phyloP scores from a whole-genome alignment of 2,797 vertebrate genomes.

The Choloepus didactylus region DNA sequence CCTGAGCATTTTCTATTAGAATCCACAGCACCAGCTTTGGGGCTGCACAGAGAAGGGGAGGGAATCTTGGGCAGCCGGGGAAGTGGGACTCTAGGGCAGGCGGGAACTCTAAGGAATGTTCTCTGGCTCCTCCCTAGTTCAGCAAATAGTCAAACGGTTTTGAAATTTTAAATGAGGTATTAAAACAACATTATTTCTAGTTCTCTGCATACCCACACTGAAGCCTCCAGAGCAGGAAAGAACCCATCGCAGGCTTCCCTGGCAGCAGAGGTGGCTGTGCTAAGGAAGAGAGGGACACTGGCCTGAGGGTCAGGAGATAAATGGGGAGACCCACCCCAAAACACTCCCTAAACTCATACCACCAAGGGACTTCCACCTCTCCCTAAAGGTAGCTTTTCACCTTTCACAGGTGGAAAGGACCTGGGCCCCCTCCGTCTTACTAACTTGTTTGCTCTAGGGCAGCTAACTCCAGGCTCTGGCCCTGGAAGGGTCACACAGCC shows the following conservation, averaged over 20 bases:
- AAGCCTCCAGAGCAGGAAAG: neutral
- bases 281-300: neutral
- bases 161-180: conserved; percentile 67
- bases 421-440: neutral
- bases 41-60: neutral
- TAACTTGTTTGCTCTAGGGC: neutral
- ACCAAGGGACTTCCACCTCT: neutral
- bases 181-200: conserved; percentile 44
- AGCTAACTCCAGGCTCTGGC: neutral
- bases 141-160: conserved; percentile 49
- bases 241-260: neutral
- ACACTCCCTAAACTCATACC: neutral
- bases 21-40: neutral
- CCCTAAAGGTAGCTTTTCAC: neutral
- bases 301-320: neutral
- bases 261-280: neutral
- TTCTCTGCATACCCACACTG: neutral
- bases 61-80: neutral
- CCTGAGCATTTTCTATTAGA: neutral
- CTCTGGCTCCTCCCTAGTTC: conserved; percentile 36
- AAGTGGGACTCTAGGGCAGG: neutral
- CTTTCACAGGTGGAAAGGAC: neutral
- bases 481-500: neutral
- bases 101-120: neutral
- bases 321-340: neutral